Percentiles rank a stretch among this genome's conserved stretches.
Evolutionary conservation across 2,113 vertebrate species (phyloP).

Genomic region (Oncorhynchus gorbuscha): DNA sequence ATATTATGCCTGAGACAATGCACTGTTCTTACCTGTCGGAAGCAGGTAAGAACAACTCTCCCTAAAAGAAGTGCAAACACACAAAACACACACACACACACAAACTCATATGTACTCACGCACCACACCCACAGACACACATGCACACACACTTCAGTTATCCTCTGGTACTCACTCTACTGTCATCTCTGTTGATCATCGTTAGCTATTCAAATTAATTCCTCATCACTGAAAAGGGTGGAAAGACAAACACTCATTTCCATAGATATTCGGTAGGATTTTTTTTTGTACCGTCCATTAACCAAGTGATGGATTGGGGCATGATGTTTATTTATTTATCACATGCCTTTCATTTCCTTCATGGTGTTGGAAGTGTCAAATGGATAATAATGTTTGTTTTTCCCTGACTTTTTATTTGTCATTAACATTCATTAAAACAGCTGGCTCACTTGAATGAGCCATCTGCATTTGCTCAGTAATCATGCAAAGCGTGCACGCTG

Average conservation of each 20-base stretch:
- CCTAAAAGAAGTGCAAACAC: conserved; percentile 26
- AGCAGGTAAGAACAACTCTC: conserved; percentile 19
- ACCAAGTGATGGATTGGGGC: conserved; percentile 72
- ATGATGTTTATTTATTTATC: conserved; percentile 70
- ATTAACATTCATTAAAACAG: conserved; percentile 82
- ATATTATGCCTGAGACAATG: conserved; percentile 55
- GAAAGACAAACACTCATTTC: conserved; percentile 76
- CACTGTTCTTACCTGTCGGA: background rate
- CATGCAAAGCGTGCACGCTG: conserved; percentile 54
- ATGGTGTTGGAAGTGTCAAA: conserved; percentile 68
- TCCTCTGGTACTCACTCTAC: conserved; percentile 44
- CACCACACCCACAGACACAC: conserved; percentile 28
- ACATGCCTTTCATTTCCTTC: conserved; percentile 52
- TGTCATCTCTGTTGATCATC: conserved; percentile 70
- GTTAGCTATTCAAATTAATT: conserved; percentile 78
- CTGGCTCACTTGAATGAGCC: conserved; percentile 70
- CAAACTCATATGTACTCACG: conserved; percentile 18
- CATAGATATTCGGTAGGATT: conserved; percentile 66
- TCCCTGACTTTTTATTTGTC: conserved; percentile 76
- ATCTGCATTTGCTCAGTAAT: conserved; percentile 65
- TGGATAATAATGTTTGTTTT: conserved; percentile 71
- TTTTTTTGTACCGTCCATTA: conserved; percentile 67
- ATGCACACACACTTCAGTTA: conserved; percentile 38
- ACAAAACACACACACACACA: no score
- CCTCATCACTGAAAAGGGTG: conserved; percentile 70